phyloP scores from a whole-genome alignment of 2,797 vertebrate species.

The Tiaroga cobitis region DNA sequence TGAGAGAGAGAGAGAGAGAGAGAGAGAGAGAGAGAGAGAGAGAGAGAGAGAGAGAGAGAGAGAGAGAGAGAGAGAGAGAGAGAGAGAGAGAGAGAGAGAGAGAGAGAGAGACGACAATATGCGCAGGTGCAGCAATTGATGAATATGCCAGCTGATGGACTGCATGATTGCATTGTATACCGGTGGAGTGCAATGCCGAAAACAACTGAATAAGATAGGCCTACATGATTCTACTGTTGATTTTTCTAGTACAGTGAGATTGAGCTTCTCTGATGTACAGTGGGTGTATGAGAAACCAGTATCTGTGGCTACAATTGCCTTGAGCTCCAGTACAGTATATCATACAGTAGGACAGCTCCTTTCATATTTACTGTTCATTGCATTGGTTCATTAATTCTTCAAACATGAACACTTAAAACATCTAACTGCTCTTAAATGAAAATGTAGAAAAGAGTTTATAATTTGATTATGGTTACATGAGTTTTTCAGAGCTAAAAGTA shows the following conservation, averaged over 20 bases:
- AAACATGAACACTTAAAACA: neutral
- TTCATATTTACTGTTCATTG: neutral
- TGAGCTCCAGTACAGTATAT: neutral
- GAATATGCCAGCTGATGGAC: conserved; percentile 39
- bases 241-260: conserved; percentile 18
- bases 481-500: neutral
- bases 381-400: neutral
- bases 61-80: conserved; percentile 6
- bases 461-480: neutral
- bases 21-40: neutral
- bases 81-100: conserved; percentile 7
- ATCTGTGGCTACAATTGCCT: conserved; percentile 16
- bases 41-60: neutral
- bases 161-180: conserved; percentile 37
- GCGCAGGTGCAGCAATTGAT: conserved; percentile 44
- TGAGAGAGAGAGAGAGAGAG: no score
- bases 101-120: neutral
- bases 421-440: neutral
- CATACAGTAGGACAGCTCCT: neutral
- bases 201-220: neutral
- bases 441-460: neutral
- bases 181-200: neutral
- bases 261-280: conserved; percentile 24
- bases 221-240: neutral
- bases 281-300: conserved; percentile 27